These are phyloP conservation scores for Antennarius striatus DNA, from an alignment of 2,113 vertebrate species.

Conservation along the genomic window DNA sequence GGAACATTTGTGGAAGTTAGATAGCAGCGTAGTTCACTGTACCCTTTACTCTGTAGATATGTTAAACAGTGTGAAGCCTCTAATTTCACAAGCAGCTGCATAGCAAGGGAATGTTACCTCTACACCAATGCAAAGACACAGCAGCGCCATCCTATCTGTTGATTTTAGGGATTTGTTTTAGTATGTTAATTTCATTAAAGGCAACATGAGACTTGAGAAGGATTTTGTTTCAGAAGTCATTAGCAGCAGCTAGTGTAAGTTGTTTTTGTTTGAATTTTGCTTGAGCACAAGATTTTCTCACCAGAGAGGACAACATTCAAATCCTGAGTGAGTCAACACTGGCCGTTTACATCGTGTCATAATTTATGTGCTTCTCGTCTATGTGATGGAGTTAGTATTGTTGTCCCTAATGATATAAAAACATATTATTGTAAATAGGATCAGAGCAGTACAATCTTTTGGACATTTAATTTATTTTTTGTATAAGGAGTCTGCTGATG, in stretches of 20 bases:
- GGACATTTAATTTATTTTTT: not conserved
- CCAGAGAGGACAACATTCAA: slow-evolving; percentile 31
- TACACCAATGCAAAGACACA: slow-evolving; percentile 16
- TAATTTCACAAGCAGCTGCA: slow-evolving; percentile 19
- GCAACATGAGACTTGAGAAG: slow-evolving; percentile 9
- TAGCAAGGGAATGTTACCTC: not conserved
- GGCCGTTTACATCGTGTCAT: slow-evolving; percentile 24
- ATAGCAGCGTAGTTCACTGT: slow-evolving; percentile 7
- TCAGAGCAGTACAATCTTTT: slow-evolving; percentile 25
- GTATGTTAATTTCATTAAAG: slow-evolving; percentile 6
- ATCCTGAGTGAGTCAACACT: slow-evolving; percentile 37
- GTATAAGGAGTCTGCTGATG: not conserved
- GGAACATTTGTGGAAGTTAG: slow-evolving; percentile 10
- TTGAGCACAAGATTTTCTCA: slow-evolving; percentile 28
- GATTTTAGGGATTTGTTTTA: not conserved
- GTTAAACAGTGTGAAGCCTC: slow-evolving; percentile 21
- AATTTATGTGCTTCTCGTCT: slow-evolving; percentile 36
- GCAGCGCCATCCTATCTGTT: not conserved
- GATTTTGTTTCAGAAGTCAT: slow-evolving; percentile 5
- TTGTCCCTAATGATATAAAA: slow-evolving; percentile 34
- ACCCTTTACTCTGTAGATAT: slow-evolving; percentile 18
- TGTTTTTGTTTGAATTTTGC: slow-evolving; percentile 7
- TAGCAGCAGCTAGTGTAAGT: slow-evolving; percentile 5
- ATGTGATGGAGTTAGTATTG: slow-evolving; percentile 33
- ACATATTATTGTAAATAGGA: slow-evolving; percentile 20